phyloP scores from a whole-genome alignment of 2,113 vertebrate species.

The Cisticola juncidis region DNA sequence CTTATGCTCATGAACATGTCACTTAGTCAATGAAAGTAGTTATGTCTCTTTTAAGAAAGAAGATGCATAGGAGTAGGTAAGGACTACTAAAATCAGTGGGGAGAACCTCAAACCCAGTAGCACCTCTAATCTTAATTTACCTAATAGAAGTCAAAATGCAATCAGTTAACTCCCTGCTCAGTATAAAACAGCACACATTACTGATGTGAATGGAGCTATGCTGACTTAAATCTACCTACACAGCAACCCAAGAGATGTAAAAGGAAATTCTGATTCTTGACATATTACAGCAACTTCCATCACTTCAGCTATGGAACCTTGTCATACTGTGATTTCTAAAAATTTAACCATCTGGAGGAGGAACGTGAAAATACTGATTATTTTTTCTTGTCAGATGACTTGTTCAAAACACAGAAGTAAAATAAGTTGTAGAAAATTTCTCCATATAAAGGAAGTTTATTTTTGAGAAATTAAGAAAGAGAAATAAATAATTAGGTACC shows the following conservation, averaged over 20 bases:
- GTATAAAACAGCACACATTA: background rate
- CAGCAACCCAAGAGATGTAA: background rate
- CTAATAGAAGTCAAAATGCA: background rate
- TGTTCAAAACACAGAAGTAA: background rate
- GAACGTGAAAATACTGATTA: background rate
- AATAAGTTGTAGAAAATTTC: background rate
- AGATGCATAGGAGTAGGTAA: background rate
- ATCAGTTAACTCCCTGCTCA: background rate
- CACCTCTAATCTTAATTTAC: background rate
- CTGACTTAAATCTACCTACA: background rate
- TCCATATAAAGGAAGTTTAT: background rate
- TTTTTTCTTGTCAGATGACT: background rate
- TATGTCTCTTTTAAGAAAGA: background rate
- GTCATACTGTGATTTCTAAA: background rate
- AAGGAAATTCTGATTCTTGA: background rate
- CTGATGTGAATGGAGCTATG: background rate
- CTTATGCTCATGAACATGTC: background rate
- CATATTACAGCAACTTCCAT: background rate
- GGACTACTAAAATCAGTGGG: background rate
- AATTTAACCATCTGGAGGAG: background rate
- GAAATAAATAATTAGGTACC: background rate
- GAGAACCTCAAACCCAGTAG: background rate
- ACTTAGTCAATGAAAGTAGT: background rate
- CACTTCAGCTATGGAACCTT: background rate
- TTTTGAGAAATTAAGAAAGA: background rate